phyloP scores from a whole-genome alignment of 2,113 vertebrate species.

The Hemibagrus wyckioides region DNA sequence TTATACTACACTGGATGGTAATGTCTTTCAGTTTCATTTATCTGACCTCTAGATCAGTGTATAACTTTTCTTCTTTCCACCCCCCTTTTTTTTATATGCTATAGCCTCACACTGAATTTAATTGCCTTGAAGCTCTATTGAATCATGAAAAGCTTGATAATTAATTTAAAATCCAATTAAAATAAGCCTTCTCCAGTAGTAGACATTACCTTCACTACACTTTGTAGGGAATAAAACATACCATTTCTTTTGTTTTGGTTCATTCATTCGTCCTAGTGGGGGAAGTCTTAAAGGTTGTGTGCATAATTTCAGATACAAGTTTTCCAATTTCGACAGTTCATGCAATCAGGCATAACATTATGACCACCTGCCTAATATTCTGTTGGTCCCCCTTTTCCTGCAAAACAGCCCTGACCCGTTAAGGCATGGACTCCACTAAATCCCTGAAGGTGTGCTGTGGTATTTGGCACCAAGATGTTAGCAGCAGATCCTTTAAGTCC shows the following conservation, averaged over 20 bases:
- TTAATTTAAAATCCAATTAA: slow-evolving; percentile 9
- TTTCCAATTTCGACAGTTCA: no score
- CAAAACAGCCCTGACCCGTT: no score
- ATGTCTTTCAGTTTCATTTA: slow-evolving; percentile 24
- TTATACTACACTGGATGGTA: background rate
- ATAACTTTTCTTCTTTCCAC: background rate
- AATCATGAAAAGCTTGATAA: slow-evolving; percentile 21
- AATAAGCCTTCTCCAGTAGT: background rate
- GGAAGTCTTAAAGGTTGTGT: background rate
- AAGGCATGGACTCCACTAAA: no score
- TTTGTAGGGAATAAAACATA: background rate
- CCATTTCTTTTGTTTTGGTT: background rate
- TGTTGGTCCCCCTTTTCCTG: no score
- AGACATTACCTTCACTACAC: background rate
- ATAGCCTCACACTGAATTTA: background rate
- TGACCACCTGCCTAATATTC: no score
- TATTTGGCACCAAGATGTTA: no score
- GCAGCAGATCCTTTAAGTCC: no score
- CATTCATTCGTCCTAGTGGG: background rate
- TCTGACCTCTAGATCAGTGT: slow-evolving; percentile 19
- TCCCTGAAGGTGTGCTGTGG: no score
- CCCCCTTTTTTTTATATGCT: background rate
- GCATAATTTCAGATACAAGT: background rate
- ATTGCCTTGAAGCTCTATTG: background rate
- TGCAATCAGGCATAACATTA: no score